These are phyloP conservation scores for Syngnathoides biaculeatus DNA, from an alignment of 2,113 vertebrate genomes.

Conservation along the genomic window DNA sequence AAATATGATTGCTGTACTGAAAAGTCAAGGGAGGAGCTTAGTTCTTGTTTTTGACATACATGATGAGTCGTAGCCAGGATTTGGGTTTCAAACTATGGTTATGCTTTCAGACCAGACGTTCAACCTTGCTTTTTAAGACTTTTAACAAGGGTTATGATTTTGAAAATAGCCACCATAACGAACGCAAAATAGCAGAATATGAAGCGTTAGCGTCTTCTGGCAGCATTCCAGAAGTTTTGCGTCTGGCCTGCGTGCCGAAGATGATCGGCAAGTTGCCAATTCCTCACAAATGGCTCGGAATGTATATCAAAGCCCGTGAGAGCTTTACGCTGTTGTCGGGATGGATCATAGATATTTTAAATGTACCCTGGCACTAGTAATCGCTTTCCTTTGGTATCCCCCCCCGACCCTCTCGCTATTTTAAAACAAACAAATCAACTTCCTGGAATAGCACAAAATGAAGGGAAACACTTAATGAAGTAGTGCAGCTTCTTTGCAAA, in stretches of 20 bases:
- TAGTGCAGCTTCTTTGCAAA: neutral
- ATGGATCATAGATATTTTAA: neutral
- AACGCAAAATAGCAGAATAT: neutral
- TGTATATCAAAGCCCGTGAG: neutral
- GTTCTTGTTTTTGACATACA: too few relatives aligned
- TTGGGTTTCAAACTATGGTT: too few relatives aligned
- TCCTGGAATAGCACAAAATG: constrained; percentile 2
- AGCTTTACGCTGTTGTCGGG: neutral
- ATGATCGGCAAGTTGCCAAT: neutral
- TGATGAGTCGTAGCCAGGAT: too few relatives aligned
- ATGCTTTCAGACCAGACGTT: too few relatives aligned
- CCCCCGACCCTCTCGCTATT: neutral
- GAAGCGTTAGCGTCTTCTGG: neutral
- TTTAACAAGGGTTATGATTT: too few relatives aligned
- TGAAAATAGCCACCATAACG: too few relatives aligned
- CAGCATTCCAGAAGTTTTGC: too few relatives aligned
- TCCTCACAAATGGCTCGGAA: neutral
- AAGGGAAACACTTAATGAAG: constrained; percentile 1
- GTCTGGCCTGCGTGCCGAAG: neutral
- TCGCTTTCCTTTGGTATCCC: neutral
- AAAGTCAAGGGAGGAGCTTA: too few relatives aligned
- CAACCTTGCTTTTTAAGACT: too few relatives aligned
- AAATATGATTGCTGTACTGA: too few relatives aligned
- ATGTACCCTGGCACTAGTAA: neutral
- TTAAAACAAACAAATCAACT: constrained; percentile 1